Evolutionary conservation across 1,140 invertebrate species (phyloP), one percentile per base, ranked within the genome.

Genomic region (Araneus ventricosus): DNA sequence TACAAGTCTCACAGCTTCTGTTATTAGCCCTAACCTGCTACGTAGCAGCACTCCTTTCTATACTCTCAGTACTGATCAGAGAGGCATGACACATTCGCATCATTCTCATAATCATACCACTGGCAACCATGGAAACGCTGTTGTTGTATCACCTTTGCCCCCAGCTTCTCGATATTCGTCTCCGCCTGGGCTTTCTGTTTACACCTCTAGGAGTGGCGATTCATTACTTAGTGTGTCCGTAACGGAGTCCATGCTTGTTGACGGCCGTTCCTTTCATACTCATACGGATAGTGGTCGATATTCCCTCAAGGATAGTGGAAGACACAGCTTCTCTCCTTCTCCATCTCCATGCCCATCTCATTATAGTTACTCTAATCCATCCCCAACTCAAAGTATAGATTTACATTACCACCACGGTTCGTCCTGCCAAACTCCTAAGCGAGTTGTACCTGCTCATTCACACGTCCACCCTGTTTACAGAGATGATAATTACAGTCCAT

Each of bases 301-400:
- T 87, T 88, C 75, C 70, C 59, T 94, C 6, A 94, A 94, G 90
- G 94, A 94, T 75, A 94, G 90, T 88, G 89, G 89, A 24, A 88
- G 90, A n/a, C 94, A 94, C 52, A 94, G 94, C 80, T 94, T 94
- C 85, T 89, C 93, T n/a, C 91, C 94, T 24, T 94, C 93, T 27
- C 94, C 94, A 20, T 94, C 93, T 52, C 94, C 92, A n/a, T 94
- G 89, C 52, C 92, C 94, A 27, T 94, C 94, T 67, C 94, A 93
- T 30, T 94, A 94, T 84, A 94, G 94, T 24, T 94, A 94, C 79
- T 96, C 96, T 93, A 95, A 96, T 94, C 97, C 97, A 94, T 96
- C 96, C 89, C 97, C 97, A 94, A 97, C 97, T 45, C 97, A 97
- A 27, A 97, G 97, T 1, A 96, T 96, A 93, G 97, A 97, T 94